Percentiles rank a stretch among this genome's conserved stretches.
These are phyloP conservation scores for Horisme vitalbata DNA, from an alignment of 2,888 invertebrate species.

Conservation along the genomic window DNA sequence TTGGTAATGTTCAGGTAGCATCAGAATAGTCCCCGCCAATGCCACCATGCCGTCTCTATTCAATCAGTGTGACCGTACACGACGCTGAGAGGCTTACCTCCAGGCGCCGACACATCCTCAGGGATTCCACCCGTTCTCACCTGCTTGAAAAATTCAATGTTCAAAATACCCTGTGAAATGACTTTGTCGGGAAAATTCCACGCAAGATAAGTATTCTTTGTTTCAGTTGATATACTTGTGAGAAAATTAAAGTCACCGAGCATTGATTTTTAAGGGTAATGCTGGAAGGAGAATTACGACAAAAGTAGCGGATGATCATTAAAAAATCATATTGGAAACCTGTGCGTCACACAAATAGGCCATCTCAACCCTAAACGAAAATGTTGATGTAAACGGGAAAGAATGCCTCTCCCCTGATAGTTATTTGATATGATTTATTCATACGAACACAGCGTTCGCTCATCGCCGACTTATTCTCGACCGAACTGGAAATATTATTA, in stretches of 20 bases:
- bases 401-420: constrained; percentile 84
- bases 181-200: constrained; percentile 25
- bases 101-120: constrained; percentile 59
- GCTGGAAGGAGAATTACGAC: no score
- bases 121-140: constrained; percentile 57
- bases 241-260: no score
- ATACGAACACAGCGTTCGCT: constrained; percentile 71
- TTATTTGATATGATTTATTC: constrained; percentile 89
- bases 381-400: constrained; percentile 67
- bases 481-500: constrained; percentile 2
- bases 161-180: constrained; percentile 40
- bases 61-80: constrained; percentile 52
- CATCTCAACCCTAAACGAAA: constrained; percentile 59
- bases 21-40: constrained; percentile 8
- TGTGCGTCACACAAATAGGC: constrained; percentile 50
- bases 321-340: constrained; percentile 63
- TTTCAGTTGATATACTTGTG: constrained; percentile 5
- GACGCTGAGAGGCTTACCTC: constrained; percentile 59
- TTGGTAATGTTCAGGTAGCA: constrained; percentile 23
- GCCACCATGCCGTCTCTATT: constrained; percentile 33
- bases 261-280: no score
- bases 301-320: constrained; percentile 45
- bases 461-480: constrained; percentile 17
- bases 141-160: constrained; percentile 71
- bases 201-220: constrained; percentile 20